A percentile compares a stretch with the other conserved stretches of the same genome.
Evolutionary conservation across 2,888 invertebrate genomes (phyloP).

Genomic region (Drosophila subquinaria): DNA sequence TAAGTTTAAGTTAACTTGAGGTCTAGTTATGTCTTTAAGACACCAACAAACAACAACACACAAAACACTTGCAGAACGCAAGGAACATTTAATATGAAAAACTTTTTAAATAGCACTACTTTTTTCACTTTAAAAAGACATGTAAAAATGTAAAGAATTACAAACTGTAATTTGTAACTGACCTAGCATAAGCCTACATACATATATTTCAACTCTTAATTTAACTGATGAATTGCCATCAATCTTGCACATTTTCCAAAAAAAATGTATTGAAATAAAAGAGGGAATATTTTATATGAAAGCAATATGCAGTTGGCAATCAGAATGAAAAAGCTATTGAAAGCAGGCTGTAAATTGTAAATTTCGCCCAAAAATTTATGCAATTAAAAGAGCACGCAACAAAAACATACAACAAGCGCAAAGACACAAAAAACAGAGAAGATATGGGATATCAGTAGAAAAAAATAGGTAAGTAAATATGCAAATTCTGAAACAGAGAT

Average conservation of each 20-base stretch:
- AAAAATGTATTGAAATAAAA: neutral
- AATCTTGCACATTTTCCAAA: neutral
- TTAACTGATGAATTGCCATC: conserved; percentile 5
- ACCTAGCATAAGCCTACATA: neutral
- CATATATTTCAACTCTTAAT: neutral
- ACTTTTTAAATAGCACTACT: too few species aligned
- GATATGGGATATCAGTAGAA: neutral
- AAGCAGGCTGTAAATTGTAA: conserved; percentile 22
- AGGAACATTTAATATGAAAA: too few species aligned
- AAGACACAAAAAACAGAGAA: conserved; percentile 16
- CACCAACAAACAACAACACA: too few species aligned
- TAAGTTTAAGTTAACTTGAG: too few species aligned
- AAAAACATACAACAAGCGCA: conserved; percentile 18
- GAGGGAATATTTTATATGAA: neutral
- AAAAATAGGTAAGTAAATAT: conserved; percentile 34
- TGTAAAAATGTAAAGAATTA: neutral
- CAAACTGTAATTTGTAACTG: neutral
- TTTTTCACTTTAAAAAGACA: neutral
- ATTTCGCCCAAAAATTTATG: conserved; percentile 41
- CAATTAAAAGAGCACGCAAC: conserved; percentile 48
- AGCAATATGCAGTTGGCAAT: neutral
- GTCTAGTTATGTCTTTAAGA: too few species aligned
- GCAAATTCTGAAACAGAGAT: conserved; percentile 57
- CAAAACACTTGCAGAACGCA: too few species aligned
- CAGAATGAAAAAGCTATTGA: conserved; percentile 32